These are phyloP conservation scores for Raja brachyura DNA, from an alignment of 2,113 vertebrate genomes.

Conservation along the genomic window DNA sequence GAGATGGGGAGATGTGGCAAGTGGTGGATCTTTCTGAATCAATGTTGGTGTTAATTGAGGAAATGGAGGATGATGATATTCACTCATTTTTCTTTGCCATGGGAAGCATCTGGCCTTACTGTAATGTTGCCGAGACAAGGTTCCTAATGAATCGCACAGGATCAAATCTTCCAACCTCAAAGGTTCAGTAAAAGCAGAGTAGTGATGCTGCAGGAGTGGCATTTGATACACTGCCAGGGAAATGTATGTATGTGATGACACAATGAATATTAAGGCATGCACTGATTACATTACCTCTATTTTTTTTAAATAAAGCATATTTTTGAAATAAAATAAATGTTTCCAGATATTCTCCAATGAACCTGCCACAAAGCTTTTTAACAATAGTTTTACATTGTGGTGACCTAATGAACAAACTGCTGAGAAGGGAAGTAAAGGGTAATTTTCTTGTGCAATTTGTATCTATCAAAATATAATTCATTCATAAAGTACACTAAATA, in stretches of 20 bases:
- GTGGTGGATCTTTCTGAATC: neutral
- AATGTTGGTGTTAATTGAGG: too few species aligned
- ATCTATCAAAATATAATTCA: neutral
- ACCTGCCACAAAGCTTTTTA: neutral
- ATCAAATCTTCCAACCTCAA: neutral
- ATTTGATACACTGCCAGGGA: too few species aligned
- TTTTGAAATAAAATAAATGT: neutral
- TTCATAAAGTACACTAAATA: neutral
- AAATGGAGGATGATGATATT: neutral
- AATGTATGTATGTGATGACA: too few species aligned
- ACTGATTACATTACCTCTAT: too few species aligned
- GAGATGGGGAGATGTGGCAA: too few species aligned
- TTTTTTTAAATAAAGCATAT: too few species aligned
- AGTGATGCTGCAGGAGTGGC: neutral
- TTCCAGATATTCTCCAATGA: neutral
- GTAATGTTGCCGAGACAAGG: neutral
- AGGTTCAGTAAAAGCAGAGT: neutral
- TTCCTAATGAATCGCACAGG: neutral
- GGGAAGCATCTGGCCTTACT: neutral
- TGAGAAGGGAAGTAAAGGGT: neutral
- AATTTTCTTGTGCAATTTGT: neutral
- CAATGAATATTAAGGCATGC: too few species aligned
- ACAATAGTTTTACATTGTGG: neutral
- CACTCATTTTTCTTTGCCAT: neutral
- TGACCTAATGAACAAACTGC: neutral